Base-by-base conservation (phyloP, 2,888 invertebrate species). In the Drosophila ustulata region DNA sequence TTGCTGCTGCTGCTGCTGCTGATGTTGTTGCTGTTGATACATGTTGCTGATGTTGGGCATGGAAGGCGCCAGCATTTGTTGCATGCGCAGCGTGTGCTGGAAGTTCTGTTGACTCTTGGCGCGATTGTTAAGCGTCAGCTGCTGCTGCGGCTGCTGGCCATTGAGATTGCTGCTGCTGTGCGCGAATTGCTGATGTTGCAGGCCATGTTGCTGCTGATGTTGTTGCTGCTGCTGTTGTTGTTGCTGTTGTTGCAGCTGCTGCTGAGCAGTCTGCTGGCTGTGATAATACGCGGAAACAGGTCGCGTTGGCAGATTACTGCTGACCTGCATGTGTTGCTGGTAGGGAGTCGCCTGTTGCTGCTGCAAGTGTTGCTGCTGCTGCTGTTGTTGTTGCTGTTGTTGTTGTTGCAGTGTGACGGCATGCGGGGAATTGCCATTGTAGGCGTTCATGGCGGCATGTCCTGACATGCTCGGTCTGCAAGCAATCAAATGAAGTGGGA, bases 21-120 rank as follows among this genome's bases (percentile, higher is more conserved):
- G 89, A 66, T 72, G 90, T n/a, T 79, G 91, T 25, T 75, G 90
- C 52, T 82, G 91, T 78, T 69, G 90, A 52, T 89, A 91, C 80
- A 90, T 89, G 50, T 89, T 90, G 75, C 90, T 90, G n/a, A 93
- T 93, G 70, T 93, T 93, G 28, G 93, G 93, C 93, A 93, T 93
- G 7, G 93, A 93, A 0, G 93, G 93, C 11, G 92, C 93, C 90
- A 92, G 83, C 89, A 92, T 91, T 78, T 92, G 92, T 66, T 92
- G 92, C 78, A 92, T 87, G 30, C 92, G 91, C 32, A 92, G 68
- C 65, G 91, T 91, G 30, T 91, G 92, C 55, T 87, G 90, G 56
- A 92, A 92, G 61, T 90, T 91, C 58, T 88, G 90, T 32, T 87
- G 89, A 34, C 78, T 87, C 51, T 91, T 91, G 18, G 87, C 83